Conservation (phyloP, 64 coral and sea anemone genomes). For the Acropora yongei region DNA sequence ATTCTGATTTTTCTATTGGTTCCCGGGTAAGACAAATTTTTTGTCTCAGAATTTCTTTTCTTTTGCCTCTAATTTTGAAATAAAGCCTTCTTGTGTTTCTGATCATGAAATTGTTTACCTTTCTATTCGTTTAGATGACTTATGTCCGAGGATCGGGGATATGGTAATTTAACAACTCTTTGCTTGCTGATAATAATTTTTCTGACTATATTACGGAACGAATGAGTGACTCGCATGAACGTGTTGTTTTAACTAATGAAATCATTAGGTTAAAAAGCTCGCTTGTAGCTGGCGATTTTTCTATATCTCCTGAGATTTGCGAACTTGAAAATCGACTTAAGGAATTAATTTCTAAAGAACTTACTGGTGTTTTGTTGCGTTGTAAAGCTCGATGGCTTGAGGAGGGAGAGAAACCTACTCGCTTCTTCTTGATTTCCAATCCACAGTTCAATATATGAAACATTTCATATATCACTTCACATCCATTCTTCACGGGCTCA, state of each 20-base stretch:
- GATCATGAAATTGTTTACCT: slow-evolving; percentile 34
- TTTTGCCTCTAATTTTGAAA: neutral
- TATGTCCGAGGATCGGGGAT: neutral
- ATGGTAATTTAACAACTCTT: slow-evolving; percentile 14
- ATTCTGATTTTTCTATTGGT: neutral
- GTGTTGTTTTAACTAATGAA: neutral
- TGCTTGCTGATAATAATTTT: slow-evolving; percentile 1
- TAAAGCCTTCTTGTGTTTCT: neutral
- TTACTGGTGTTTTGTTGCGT: neutral
- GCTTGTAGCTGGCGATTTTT: neutral
- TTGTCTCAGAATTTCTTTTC: neutral
- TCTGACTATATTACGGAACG: neutral
- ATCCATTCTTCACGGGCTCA: too few species aligned
- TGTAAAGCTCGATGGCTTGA: slow-evolving; percentile 27
- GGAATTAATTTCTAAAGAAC: neutral
- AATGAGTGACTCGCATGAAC: neutral
- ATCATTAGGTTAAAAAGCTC: neutral
- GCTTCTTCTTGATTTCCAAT: neutral
- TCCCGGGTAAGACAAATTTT: slow-evolving; percentile 20
- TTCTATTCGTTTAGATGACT: neutral
- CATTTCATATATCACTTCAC: too few species aligned
- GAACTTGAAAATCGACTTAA: neutral
- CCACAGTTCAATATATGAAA: too few species aligned
- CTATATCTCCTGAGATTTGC: neutral
- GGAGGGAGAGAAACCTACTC: neutral